A percentile compares a stretch with the other conserved stretches of the same genome.
Evolutionary conservation across 2,113 vertebrate genomes (phyloP).

Genomic region (Mohoua ochrocephala): DNA sequence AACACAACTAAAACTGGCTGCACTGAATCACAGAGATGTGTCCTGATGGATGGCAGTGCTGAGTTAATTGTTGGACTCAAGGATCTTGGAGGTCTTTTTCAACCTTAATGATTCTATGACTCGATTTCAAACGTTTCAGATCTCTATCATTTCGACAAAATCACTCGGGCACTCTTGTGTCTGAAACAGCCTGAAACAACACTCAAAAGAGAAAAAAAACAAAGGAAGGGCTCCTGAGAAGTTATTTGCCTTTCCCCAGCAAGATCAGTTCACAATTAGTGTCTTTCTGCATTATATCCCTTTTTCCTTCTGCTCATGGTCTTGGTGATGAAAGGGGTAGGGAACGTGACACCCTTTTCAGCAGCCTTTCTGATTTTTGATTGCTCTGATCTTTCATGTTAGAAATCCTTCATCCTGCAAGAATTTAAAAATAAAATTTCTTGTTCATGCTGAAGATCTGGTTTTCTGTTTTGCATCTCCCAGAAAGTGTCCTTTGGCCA

Average conservation of each 20-base stretch:
- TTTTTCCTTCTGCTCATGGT: neutral
- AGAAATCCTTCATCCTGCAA: neutral
- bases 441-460: neutral
- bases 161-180: neutral
- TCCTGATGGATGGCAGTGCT: neutral
- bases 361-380: neutral
- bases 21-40: neutral
- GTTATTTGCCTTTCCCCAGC: neutral
- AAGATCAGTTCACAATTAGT: neutral
- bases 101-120: neutral
- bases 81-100: neutral
- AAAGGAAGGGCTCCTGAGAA: neutral
- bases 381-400: neutral
- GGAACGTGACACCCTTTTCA: neutral
- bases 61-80: neutral
- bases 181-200: neutral
- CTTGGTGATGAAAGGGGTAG: neutral
- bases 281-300: neutral
- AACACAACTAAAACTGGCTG: neutral
- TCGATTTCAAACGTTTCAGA: neutral
- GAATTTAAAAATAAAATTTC: neutral
- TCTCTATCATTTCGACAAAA: neutral
- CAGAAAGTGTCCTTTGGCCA: neutral
- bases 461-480: neutral
- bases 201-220: neutral